phyloP scores from a whole-genome alignment of 2,797 vertebrate species.

The Loris lydekkerianus region DNA sequence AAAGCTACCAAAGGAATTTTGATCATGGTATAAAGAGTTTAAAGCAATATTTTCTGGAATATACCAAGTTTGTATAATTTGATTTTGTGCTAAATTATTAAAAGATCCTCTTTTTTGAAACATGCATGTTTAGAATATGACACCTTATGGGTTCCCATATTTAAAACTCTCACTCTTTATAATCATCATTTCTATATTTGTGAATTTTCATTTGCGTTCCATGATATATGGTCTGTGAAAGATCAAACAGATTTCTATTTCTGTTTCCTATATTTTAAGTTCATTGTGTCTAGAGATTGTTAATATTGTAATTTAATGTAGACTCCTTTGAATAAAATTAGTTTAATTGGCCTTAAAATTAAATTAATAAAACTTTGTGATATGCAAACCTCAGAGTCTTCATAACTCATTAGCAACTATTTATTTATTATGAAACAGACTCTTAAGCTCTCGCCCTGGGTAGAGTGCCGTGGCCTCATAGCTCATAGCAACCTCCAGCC shows the following conservation, averaged over 20 bases:
- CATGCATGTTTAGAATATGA: slow-evolving; percentile 78
- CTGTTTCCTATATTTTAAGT: slow-evolving; percentile 78
- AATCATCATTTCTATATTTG: slow-evolving; percentile 83
- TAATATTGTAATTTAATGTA: slow-evolving; percentile 90
- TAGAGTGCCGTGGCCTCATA: too few relatives aligned
- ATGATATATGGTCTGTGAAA: slow-evolving; percentile 81
- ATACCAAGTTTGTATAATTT: slow-evolving; percentile 83
- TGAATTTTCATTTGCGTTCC: slow-evolving; percentile 83
- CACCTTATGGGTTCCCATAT: slow-evolving; percentile 79
- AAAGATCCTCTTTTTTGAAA: slow-evolving; percentile 84
- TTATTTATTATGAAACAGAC: background rate
- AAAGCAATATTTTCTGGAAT: slow-evolving; percentile 87
- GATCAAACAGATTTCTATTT: slow-evolving; percentile 78
- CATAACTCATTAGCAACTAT: slow-evolving; percentile 60
- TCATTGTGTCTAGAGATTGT: slow-evolving; percentile 86
- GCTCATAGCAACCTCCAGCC: too few relatives aligned
- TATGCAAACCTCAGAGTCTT: slow-evolving; percentile 67
- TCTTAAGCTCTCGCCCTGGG: too few relatives aligned
- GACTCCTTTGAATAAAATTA: slow-evolving; percentile 84
- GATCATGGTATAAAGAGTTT: slow-evolving; percentile 84
- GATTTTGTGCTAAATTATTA: slow-evolving; percentile 85
- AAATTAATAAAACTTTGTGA: slow-evolving; percentile 86
- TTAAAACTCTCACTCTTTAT: slow-evolving; percentile 81
- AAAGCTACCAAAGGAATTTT: slow-evolving; percentile 88
- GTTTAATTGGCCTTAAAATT: slow-evolving; percentile 85